These are phyloP conservation scores for Enteromius afrohamiltoni DNA, from an alignment of 2,797 vertebrate species.

Conservation along the genomic window DNA sequence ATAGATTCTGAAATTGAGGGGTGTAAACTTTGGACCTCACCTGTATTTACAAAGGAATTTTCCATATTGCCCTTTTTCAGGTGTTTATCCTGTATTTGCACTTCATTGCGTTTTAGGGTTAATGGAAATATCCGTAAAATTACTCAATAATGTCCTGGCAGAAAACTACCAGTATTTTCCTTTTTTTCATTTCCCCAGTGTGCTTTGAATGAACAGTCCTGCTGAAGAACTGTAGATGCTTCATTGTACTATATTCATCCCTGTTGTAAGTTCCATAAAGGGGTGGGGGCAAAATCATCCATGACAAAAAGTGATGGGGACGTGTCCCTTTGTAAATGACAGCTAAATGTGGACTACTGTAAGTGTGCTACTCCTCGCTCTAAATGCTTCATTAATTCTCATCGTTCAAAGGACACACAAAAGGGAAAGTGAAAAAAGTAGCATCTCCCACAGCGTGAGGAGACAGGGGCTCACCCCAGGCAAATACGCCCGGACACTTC, in stretches of 20 bases:
- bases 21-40: too few species aligned
- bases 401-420: constrained; percentile 79
- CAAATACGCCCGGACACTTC: constrained; percentile 74
- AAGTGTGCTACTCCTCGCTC: constrained; percentile 64
- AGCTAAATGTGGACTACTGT: constrained; percentile 29
- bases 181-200: not conserved
- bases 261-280: not conserved
- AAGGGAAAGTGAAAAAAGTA: constrained; percentile 44
- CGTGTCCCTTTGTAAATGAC: not conserved
- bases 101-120: not conserved
- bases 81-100: not conserved
- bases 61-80: not conserved
- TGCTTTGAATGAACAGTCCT: not conserved
- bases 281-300: not conserved
- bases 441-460: constrained; percentile 63
- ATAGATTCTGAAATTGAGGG: too few species aligned
- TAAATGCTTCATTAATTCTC: constrained; percentile 81
- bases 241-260: not conserved
- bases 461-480: constrained; percentile 76
- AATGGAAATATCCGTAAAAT: not conserved
- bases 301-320: constrained; percentile 21
- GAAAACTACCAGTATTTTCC: not conserved
- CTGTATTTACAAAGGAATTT: not conserved
- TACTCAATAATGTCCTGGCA: not conserved
- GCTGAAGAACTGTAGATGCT: not conserved